Base-by-base conservation (phyloP, 2,113 vertebrate genomes). In the Dromaius novaehollandiae region DNA sequence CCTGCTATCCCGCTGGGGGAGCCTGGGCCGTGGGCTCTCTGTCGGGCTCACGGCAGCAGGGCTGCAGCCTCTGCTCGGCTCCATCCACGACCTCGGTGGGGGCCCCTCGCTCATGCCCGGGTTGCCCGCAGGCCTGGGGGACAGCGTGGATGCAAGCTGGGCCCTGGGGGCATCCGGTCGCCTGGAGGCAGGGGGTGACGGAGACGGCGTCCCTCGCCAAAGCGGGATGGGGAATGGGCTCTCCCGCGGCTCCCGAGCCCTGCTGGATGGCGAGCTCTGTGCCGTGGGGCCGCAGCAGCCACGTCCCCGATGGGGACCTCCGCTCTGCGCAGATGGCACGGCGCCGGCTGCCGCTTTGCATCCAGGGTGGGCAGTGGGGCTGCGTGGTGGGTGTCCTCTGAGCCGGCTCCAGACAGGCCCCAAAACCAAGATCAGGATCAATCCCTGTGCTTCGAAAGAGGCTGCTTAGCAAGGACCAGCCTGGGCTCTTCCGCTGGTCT, bases 101-200 rank as follows among this genome's bases (percentile, higher is more conserved):
- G 61, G 55, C 63, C 56, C 88, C 4, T 48, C 19, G 16, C n/a
- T 22, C 15, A 34, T 30, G 63, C 11, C 22, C 13, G 48, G 20
- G 9, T 30, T 25, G n/a, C 50, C 51, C 3, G 22, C 44, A 24
- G 10, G n/a, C 17, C 4, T 25, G 11, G 1, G 42, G 36, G 30
- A 2, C 42, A 63, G 18, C 0, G 0, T 0, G 2, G 65, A 24
- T n/a, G 69, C 69, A 58, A 70, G 55, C 16, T 16, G 44, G 50
- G 50, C 20, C 38, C 30, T 50, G 6, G n/a, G 30, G 34, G 7
- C 42, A 42, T 20, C 4, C 7, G 10, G 14, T 50, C 58, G 11
- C 78, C 66, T 32, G n/a, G 66, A 61, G 20, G 32, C 6, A 7
- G 11, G 20, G 28, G 10, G 34, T 32, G 46, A 38, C 75, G 60